Evolutionary conservation across 2,113 vertebrate species (phyloP), one percentile per base, ranked within the genome.

Genomic region (Aptenodytes forsteri): DNA sequence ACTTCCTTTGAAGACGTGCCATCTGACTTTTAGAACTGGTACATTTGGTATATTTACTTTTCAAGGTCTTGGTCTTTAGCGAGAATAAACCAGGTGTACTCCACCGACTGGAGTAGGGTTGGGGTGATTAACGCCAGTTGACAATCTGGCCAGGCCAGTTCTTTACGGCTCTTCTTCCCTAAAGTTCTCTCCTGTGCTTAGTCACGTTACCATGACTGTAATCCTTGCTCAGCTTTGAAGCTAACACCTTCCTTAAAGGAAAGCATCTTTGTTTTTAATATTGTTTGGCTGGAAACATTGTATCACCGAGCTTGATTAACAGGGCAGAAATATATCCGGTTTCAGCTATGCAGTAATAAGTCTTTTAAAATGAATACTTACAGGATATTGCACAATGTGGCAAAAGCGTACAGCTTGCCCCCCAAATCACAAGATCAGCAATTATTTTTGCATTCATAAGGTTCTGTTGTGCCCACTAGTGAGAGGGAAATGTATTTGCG

Each of bases 371-470:
- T 36, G 32, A 86, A 93, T 96, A 80, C n/a, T 65, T 30, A 44
- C 84, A 95, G 95, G 96, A 94, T 96, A 56, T 97, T 97, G 91
- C 89, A 83, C 84, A 94, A 91, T 12, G 11, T 4, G 4, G 32
- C 54, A 44, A 44, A 52, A 85, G 38, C 1, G 2, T 34, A 56
- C 83, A 80, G 46, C 67, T 32, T 81, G 36, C 13, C 25, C 52
- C 66, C 29, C 23, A 73, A 2, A 92, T 90, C 47, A 77, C 89
- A 86, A 77, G 70, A 18, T 83, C 94, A 96, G 95, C 94, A 91
- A 85, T 67, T 94, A 91, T 88, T 94, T 93, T 71, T 83, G 70
- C 64, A 52, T 93, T 87, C 81, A 70, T 58, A 42, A 70, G 12
- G n/a, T 66, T 85, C 81, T 85, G 70, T 50, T 91, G 17, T 3